Percentiles rank a stretch among this genome's conserved stretches.
phyloP scores from a whole-genome alignment of 2,113 vertebrate species.

The Seriola aureovittata region DNA sequence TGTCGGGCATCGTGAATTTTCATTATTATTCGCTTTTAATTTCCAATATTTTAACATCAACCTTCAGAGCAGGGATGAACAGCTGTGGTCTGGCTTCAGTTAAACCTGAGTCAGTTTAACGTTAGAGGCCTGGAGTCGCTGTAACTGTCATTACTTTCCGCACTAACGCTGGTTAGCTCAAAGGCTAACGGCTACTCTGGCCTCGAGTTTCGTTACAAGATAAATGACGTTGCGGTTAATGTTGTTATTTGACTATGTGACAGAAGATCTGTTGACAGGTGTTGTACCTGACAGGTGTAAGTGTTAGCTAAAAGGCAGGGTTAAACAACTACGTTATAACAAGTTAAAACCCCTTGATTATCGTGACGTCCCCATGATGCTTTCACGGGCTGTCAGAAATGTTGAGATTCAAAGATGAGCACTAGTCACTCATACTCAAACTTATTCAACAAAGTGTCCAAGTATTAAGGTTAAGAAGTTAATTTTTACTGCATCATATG shows the following conservation, averaged over 20 bases:
- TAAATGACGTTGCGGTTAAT: not conserved
- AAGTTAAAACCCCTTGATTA: conserved; percentile 68
- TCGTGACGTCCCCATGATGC: conserved; percentile 67
- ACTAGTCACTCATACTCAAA: too few species aligned
- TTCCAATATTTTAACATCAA: accelerated
- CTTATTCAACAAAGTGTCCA: too few species aligned
- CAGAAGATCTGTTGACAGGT: accelerated
- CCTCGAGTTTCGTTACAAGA: not conserved
- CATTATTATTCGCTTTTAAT: not conserved
- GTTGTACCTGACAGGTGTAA: not conserved
- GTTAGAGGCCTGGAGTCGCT: conserved; percentile 46
- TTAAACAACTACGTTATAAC: conserved; percentile 51
- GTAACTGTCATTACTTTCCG: conserved; percentile 45
- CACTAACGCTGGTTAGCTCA: conserved; percentile 41
- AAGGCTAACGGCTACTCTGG: conserved; percentile 62
- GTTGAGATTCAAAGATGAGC: too few species aligned
- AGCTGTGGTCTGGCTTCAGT: accelerated
- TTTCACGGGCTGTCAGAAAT: conserved; percentile 47
- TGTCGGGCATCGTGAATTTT: not conserved
- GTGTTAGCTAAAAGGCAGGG: not conserved
- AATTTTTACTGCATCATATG: too few species aligned
- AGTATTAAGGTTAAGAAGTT: too few species aligned
- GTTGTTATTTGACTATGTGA: not conserved
- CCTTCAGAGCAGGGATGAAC: accelerated
- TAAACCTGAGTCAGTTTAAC: not conserved